Conservation (phyloP, 2,797 vertebrate genomes). For the Eulemur mongoz region DNA sequence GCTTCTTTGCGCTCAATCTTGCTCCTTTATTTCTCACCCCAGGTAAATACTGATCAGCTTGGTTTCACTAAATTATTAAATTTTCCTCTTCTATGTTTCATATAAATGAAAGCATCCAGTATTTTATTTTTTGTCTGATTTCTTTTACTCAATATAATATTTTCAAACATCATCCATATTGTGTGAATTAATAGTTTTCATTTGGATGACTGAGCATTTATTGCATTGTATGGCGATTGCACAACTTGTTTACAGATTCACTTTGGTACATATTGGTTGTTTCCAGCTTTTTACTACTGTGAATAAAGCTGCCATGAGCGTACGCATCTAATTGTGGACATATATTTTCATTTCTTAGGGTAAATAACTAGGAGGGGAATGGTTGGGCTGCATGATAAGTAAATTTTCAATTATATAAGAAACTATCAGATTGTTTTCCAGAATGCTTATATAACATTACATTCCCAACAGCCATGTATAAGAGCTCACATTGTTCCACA, state of each 20-base stretch:
- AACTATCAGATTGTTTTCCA: background rate
- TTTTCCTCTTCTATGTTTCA: background rate
- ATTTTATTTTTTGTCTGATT: background rate
- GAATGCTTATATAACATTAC: background rate
- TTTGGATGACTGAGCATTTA: background rate
- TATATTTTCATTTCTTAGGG: background rate
- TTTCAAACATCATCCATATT: background rate
- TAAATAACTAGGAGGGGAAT: background rate
- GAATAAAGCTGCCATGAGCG: background rate
- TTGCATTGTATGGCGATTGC: background rate
- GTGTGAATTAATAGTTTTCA: background rate
- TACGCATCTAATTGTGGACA: background rate
- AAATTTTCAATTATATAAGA: background rate
- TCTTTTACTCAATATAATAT: background rate
- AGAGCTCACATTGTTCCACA: background rate
- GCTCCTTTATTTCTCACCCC: background rate
- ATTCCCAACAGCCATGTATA: background rate
- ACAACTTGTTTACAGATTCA: background rate
- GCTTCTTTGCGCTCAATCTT: background rate
- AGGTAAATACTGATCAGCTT: background rate
- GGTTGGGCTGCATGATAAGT: background rate
- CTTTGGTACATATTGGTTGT: background rate
- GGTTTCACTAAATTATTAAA: background rate
- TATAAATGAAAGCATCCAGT: background rate
- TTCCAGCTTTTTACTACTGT: background rate